Evolutionary conservation across 37 sponge, comb jelly and placozoan genomes (phyloP).

Genomic region (Corticium candelabrum): DNA sequence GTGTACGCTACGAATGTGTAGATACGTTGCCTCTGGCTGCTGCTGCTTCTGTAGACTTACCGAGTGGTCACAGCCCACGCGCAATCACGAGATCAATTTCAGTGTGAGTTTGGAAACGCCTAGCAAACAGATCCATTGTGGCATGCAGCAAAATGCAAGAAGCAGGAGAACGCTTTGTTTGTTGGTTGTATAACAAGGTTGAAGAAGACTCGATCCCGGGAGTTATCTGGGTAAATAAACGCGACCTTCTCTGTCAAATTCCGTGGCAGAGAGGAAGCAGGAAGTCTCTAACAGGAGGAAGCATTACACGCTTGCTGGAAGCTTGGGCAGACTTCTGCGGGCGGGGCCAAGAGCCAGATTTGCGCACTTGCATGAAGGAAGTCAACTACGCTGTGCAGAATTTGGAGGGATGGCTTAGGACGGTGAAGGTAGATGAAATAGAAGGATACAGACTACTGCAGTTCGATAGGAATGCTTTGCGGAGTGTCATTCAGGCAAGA

Average conservation of each 20-base stretch:
- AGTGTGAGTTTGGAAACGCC: no score
- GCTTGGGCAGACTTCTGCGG: conserved; percentile 88
- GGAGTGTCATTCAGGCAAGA: no score
- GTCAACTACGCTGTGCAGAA: conserved; percentile 80
- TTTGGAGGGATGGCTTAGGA: conserved; percentile 63
- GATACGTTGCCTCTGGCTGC: no score
- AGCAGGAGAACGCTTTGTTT: not conserved
- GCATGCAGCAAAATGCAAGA: no score
- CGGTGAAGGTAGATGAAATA: conserved; percentile 63
- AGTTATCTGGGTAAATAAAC: conserved; percentile 63
- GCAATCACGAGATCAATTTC: no score
- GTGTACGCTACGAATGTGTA: no score
- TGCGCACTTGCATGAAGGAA: conserved; percentile 80
- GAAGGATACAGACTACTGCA: conserved; percentile 67
- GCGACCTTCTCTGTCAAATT: conserved; percentile 59
- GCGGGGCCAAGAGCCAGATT: conserved; percentile 42
- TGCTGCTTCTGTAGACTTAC: no score
- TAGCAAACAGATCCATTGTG: no score
- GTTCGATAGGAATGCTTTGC: conserved; percentile 10
- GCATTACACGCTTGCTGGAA: conserved; percentile 79
- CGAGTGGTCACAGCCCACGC: no score
- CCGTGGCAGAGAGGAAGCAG: conserved; percentile 95
- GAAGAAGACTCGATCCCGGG: conserved; percentile 48
- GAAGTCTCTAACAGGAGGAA: conserved; percentile 49
- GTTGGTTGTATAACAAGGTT: conserved; percentile 11